Base-by-base conservation (phyloP, 2,113 vertebrate genomes). In the Pseudopodoces humilis region DNA sequence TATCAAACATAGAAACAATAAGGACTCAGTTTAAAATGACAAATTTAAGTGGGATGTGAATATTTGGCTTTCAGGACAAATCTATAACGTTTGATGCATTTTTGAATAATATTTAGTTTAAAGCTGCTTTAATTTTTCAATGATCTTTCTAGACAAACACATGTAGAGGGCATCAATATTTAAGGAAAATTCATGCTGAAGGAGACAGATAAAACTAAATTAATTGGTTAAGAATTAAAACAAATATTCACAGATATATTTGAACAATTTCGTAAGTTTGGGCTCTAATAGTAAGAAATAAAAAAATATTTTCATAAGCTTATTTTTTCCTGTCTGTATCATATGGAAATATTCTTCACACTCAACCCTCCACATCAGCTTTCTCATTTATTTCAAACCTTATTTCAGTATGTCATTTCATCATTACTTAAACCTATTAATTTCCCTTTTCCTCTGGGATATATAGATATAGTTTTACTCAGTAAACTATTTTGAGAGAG, bases 341-440 rank as follows among this genome's bases (percentile, higher is more conserved):
- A 56, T 27, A 5, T 64, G 27, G 81, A 88, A 55, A 62, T 84
- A 60, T 33, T 69, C 47, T 71, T 90, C 24, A 56, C 7, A 5
- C 46, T 1, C 39, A 78, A 86, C 43, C 55, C 7, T 88, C 63
- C 35, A 49, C 39, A 46, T 92, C 41, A 84, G n/a, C 20, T 64
- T 75, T 21, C 23, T 84, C 24, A 81, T 75, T 19, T 86, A n/a
- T 83, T 83, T 91, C 85, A 90, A 78, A 68, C 5, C 7, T 75
- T 6, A 35, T 75, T 90, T 86, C 19, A 44, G 11, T 55, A 41
- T 64, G 31, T 64, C 64, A 81, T 88, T 88, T 93, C 47, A 78
- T 94, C 39, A 41, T 81, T 94, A 88, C 15, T 90, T 92, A 88
- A 93, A 88, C 27, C 5, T 55, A 80, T 68, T 90, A 78, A 72